These are phyloP conservation scores for Turdus rufiventris DNA, from an alignment of 2,113 vertebrate species.

Conservation along the genomic window DNA sequence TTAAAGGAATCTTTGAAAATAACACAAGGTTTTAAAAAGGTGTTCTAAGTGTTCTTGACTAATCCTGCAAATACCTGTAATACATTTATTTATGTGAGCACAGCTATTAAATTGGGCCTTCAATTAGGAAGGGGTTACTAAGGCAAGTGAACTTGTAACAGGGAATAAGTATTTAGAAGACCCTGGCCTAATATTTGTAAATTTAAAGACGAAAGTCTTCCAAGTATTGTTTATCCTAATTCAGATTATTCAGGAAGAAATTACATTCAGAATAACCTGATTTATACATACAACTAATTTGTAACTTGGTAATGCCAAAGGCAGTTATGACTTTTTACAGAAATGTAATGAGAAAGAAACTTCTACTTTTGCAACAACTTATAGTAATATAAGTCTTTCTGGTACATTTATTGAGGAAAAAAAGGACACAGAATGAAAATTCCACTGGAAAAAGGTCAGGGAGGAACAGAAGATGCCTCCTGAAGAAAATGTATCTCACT, in stretches of 20 bases:
- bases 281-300: background rate
- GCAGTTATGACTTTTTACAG: background rate
- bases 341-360: conserved; percentile 8
- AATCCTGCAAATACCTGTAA: background rate
- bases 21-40: background rate
- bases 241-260: background rate
- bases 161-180: background rate
- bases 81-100: background rate
- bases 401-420: conserved; percentile 25
- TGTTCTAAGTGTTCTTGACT: background rate
- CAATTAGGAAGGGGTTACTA: background rate
- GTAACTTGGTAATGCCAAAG: background rate
- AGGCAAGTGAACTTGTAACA: background rate
- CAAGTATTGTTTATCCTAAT: background rate
- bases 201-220: background rate
- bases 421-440: conserved; percentile 46
- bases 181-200: background rate
- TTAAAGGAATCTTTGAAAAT: background rate
- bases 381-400: conserved; percentile 8
- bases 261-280: background rate
- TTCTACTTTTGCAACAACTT: background rate
- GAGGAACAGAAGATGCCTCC: conserved; percentile 59
- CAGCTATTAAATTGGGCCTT: background rate
- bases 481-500: conserved; percentile 47
- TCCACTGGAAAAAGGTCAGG: conserved; percentile 45